phyloP scores from a whole-genome alignment of 1,140 invertebrate genomes.

The Caenorhabditis tropicalis region DNA sequence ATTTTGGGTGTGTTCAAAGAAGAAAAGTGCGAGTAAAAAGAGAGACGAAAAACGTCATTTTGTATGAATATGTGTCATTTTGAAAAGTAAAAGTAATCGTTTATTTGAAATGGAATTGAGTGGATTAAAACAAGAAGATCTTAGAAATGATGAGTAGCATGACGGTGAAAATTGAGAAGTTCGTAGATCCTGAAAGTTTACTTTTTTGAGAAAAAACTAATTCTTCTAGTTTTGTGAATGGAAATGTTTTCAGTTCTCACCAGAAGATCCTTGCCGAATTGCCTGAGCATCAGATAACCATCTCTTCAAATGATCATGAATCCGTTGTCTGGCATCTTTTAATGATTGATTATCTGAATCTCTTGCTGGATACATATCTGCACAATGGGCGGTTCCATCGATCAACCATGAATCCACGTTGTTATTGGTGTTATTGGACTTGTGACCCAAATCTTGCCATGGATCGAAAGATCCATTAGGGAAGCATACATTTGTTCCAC shows the following conservation, averaged over 20 bases:
- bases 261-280: background rate
- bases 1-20: slow-evolving; percentile 27
- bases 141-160: background rate
- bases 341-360: slow-evolving; percentile 12
- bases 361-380: slow-evolving; percentile 36
- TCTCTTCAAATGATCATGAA: slow-evolving; percentile 3
- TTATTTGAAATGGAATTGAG: background rate
- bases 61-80: background rate
- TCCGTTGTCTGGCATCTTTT: slow-evolving; percentile 10
- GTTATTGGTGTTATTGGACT: background rate
- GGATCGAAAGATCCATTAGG: slow-evolving; percentile 55
- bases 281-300: slow-evolving; percentile 22
- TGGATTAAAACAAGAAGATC: background rate
- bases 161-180: background rate
- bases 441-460: slow-evolving; percentile 49
- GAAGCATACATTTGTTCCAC: slow-evolving; percentile 70
- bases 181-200: background rate
- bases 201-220: too few species aligned
- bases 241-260: background rate
- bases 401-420: slow-evolving; percentile 38
- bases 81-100: background rate
- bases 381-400: slow-evolving; percentile 46
- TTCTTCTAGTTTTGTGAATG: too few species aligned
- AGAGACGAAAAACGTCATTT: background rate
- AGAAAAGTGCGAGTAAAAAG: background rate